Base-by-base conservation (phyloP, 2,113 vertebrate genomes). In the Lophius piscatorius region DNA sequence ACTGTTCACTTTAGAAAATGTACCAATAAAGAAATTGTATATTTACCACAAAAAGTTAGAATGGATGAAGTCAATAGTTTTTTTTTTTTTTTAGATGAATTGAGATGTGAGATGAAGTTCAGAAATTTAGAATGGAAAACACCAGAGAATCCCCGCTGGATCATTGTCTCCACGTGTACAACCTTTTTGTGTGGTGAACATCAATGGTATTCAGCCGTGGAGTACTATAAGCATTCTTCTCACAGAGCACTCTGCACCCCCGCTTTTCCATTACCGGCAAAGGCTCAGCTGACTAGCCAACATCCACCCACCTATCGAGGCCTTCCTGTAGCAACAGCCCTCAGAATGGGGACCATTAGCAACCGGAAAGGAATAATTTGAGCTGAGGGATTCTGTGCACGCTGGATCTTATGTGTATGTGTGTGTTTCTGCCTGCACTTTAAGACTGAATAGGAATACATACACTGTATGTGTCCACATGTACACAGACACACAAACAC, bases 261-360 rank as follows among this genome's bases (percentile, higher is more conserved):
- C 80, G 76, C 69, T 54, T 76, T 83, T 75, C 86, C 82, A 87
- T 91, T 90, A 86, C 85, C 66, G 57, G 62, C 51, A 79, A 80
- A 84, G 82, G 63, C 80, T 85, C 71, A 82, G 86, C 83, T 84
- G 72, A 74, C 78, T 59, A 54, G 56, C 82, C 64, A 67, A 59
- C 74, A 60, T 76, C 67, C 65, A 77, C 75, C 52, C 64, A 76
- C 63, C 61, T 70, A 70, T 52, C 51, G 44, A 57, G 55, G 17
- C 66, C 63, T 85, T 78, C 52, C 48, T 57, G 64, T 20, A 47
- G 75, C 72, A 61, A 41, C 54, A 74, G 57, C 61, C 46, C 39
- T 64, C 50, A 56, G 55, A 86, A 56, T 74, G 74, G 63, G 63
- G 58, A 50, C 67, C 74, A 86, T 81, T 87, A 82, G 73, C 68